Conservation (phyloP, 2,113 vertebrate genomes). For the Onychorhynchus coronatus region DNA sequence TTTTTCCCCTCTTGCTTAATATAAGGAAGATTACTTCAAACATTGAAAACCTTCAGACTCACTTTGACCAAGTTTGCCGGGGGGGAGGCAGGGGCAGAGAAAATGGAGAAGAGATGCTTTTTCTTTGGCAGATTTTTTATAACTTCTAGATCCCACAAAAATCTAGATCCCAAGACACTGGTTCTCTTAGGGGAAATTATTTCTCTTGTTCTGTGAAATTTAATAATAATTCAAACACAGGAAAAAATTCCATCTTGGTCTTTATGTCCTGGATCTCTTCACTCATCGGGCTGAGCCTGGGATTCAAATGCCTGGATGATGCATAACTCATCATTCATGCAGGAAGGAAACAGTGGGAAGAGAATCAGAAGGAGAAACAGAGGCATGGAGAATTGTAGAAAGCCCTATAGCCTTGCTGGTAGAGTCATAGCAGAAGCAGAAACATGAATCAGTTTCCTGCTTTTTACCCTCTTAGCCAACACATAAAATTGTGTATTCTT, state of each 20-base stretch:
- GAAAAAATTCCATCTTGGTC: neutral
- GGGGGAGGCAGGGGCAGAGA: neutral
- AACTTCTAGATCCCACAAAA: neutral
- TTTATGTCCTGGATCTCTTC: neutral
- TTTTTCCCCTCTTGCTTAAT: neutral
- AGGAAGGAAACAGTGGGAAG: neutral
- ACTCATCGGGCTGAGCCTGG: neutral
- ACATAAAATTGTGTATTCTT: neutral
- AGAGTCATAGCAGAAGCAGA: neutral
- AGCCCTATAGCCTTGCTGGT: neutral
- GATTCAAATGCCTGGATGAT: neutral
- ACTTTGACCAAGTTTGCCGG: neutral
- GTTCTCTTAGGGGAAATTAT: neutral
- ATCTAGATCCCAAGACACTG: too few relatives aligned
- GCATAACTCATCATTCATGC: neutral
- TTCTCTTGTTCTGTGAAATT: neutral
- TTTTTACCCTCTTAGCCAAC: neutral
- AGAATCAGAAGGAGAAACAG: neutral
- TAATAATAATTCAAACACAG: neutral
- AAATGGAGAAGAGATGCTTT: neutral
- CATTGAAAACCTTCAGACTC: conserved; percentile 50
- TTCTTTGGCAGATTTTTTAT: neutral
- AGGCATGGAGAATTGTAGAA: neutral
- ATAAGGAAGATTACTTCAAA: conserved; percentile 28
- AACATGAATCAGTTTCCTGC: neutral